These are phyloP conservation scores for Salminus brasiliensis DNA, from an alignment of 2,113 vertebrate genomes.

Conservation along the genomic window DNA sequence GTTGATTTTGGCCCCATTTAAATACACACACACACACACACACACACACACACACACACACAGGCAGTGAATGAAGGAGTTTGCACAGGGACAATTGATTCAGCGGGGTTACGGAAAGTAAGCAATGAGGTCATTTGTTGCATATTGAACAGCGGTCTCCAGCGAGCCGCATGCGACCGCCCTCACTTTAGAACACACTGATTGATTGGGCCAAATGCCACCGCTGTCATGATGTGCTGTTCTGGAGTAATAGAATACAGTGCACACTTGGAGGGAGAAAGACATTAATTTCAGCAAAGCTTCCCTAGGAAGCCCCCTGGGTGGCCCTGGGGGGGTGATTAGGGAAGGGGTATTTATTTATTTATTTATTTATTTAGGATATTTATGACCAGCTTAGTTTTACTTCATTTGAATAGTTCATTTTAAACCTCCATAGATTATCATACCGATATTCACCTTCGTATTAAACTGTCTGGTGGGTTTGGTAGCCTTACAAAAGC, in stretches of 20 bases:
- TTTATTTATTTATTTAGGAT: too few relatives aligned
- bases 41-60: slow-evolving; percentile 31
- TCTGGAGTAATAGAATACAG: slow-evolving; percentile 14
- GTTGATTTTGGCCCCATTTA: slow-evolving; percentile 17
- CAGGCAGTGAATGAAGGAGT: slow-evolving; percentile 44
- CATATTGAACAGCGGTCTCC: slow-evolving; percentile 23
- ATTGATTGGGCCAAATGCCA: slow-evolving; percentile 34
- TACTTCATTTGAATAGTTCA: too few relatives aligned
- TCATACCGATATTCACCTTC: too few relatives aligned
- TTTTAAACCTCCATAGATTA: too few relatives aligned
- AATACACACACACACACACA: slow-evolving; percentile 32
- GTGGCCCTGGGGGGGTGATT: neutral
- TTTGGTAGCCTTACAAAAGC: too few relatives aligned
- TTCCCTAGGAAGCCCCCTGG: neutral
- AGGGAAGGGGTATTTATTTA: too few relatives aligned
- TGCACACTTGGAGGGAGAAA: neutral
- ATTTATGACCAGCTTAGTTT: too few relatives aligned
- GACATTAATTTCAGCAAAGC: neutral
- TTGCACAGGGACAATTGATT: slow-evolving; percentile 14
- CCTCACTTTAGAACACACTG: neutral
- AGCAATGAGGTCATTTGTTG: slow-evolving; percentile 13
- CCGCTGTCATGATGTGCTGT: neutral
- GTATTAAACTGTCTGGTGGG: too few relatives aligned
- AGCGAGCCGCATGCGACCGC: neutral
- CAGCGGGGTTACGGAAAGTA: neutral